Evolutionary conservation across 2,797 vertebrate species (phyloP), one percentile per base, ranked within the genome.

Genomic region (Epinephelus coioides): DNA sequence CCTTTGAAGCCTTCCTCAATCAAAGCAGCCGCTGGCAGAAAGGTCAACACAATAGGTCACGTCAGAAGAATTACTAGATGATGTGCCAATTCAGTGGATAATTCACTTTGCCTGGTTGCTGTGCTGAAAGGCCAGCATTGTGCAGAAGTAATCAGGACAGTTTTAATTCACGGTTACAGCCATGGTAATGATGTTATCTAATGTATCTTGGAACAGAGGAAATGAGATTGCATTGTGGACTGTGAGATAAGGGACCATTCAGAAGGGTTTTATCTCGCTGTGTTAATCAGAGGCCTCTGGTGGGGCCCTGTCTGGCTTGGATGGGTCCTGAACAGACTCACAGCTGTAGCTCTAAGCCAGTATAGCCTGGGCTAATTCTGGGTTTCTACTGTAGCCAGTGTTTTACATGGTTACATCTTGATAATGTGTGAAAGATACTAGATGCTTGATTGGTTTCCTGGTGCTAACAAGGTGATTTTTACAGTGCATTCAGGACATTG

Each of bases 211-310:
- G 73, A 62, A 46, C 57, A 82, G 78, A 78, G 69, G 72, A 87
- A 81, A 87, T 79, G 54, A 77, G 77, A 83, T 77, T 87, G 61
- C 74, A 62, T 70, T 78, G 79, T 81, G 70, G 44, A 38, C 25
- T 5, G 8, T 0, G 9, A n/a, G 84, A 89, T 89, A 83, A 76
- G 59, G 65, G 17, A 27, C 38, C 47, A 7, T 79, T 76, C 74
- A 81, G 49, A 66, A 34, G 56, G 73, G 57, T 67, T 76, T 82
- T 38, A 86, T 66, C 66, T 72, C 69, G n/a, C 25, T 2, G 4
- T 10, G 25, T 47, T 75, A 66, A 65, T 82, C 69, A 66, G 54
- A 44, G 56, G 56, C 69, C n/a, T 73, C 17, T 65, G 34, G 27
- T 4, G 30, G 53, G 18, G 49, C 61, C 43, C 23, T 1, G 15